Evolutionary conservation across 37 sponge, comb jelly and placozoan species (phyloP).

Genomic region (Aphrocallistes beatrix): DNA sequence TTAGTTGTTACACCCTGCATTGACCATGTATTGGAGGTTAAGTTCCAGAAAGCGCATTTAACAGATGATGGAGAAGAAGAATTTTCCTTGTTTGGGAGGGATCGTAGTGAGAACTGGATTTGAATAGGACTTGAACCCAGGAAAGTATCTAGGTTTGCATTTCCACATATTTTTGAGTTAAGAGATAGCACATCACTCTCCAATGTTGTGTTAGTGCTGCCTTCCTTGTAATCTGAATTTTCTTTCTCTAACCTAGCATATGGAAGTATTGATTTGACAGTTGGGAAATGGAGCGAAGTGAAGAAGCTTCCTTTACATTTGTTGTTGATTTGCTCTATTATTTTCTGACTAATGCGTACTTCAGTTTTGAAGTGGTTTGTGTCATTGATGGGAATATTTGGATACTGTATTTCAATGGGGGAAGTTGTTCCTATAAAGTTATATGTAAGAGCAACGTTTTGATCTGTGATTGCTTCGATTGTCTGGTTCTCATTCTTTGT

Average conservation of each 20-base stretch:
- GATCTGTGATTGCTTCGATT: background rate
- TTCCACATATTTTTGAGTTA: background rate
- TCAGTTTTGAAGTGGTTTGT: background rate
- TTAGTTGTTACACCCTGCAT: background rate
- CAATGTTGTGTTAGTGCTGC: background rate
- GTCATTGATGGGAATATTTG: background rate
- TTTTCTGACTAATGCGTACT: background rate
- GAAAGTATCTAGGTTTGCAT: background rate
- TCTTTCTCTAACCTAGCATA: background rate
- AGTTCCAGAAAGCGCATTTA: background rate
- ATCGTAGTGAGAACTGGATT: too few species aligned
- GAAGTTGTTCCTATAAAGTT: background rate
- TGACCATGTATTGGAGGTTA: background rate
- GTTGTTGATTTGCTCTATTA: background rate
- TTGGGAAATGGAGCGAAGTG: background rate
- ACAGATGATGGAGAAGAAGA: background rate
- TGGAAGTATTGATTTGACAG: background rate
- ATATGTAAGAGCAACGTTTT: background rate
- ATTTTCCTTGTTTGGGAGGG: background rate
- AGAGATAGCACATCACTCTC: background rate
- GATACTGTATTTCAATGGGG: background rate
- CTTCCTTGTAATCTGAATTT: too few species aligned
- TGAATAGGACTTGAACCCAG: too few species aligned
- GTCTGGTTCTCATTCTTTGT: background rate
- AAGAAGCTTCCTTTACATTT: background rate